Base-by-base conservation (phyloP, 1,140 invertebrate species). In the Hyphantria cunea region DNA sequence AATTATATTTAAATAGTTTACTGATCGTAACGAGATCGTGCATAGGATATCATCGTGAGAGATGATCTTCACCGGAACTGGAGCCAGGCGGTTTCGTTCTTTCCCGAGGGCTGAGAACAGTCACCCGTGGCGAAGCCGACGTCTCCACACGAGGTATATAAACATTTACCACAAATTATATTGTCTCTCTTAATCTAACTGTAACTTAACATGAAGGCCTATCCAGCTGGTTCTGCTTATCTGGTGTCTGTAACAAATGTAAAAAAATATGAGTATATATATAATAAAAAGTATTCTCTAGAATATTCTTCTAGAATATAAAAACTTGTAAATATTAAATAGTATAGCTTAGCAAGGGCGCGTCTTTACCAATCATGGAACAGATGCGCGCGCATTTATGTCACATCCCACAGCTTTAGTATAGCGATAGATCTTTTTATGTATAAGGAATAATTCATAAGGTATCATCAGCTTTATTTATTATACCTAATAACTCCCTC, bases 11-110 rank as follows among this genome's bases (percentile, higher is more conserved):
- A 82, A 67, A 66, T 75, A 77, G 64, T 78, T 77, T 80, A 84
- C 83, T 90, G 86, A 89, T 89, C 85, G 68, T 86, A 90, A 89
- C 88, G 88, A 90, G 88, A 89, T 90, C 88, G 82, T 76, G 70
- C 72, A 80, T 90, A 90, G 88, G 88, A 90, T 83, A 84, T 88
- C 88, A 86, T 90, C 86, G 63, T 49, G 71, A 70, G n/a, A n/a
- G 84, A 90, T 82, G 84, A 87, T 76, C 60, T 80, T 83, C 79
- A 83, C 79, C 83, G 86, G 83, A 84, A 81, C 76, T 76, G 78
- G 72, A 67, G 72, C 58, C 56, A 69, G 80, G 76, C 65, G 60
- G 67, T 54, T 62, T 64, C 62, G 59, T 39, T 8, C 48, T 31
- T 17, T 25, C 48, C 41, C 48, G 45, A 41, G 66, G 60, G 60